Conservation (phyloP, 2,113 vertebrate genomes). For the Tetrax tetrax region DNA sequence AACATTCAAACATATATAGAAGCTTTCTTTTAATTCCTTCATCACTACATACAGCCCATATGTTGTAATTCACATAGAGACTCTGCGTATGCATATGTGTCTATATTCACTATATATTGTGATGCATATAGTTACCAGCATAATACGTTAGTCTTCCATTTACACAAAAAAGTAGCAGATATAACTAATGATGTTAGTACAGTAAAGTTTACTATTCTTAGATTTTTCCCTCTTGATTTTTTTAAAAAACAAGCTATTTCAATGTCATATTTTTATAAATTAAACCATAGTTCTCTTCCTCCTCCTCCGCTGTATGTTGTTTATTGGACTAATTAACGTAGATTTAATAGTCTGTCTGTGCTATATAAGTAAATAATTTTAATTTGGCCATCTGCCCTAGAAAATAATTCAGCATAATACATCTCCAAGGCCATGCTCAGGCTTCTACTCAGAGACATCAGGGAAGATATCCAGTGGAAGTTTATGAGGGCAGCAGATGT, state of each 20-base stretch:
- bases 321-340: background rate
- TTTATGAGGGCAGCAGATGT: conserved; percentile 20
- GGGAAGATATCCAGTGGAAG: background rate
- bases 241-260: background rate
- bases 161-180: background rate
- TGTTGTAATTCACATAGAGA: background rate
- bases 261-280: background rate
- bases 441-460: background rate
- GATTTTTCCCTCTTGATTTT: background rate
- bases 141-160: background rate
- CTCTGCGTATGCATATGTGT: background rate
- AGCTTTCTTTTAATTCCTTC: background rate
- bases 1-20: background rate
- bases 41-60: background rate
- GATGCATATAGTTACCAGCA: background rate
- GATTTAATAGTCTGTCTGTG: background rate
- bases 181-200: background rate
- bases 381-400: conserved; percentile 45
- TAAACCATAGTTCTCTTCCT: background rate
- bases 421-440: background rate
- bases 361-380: conserved; percentile 46
- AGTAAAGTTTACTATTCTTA: background rate
- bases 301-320: background rate
- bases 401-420: background rate
- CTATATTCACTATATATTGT: background rate